Evolutionary conservation across 2,113 vertebrate genomes (phyloP).

Genomic region (Myrmophylax atrothorax): DNA sequence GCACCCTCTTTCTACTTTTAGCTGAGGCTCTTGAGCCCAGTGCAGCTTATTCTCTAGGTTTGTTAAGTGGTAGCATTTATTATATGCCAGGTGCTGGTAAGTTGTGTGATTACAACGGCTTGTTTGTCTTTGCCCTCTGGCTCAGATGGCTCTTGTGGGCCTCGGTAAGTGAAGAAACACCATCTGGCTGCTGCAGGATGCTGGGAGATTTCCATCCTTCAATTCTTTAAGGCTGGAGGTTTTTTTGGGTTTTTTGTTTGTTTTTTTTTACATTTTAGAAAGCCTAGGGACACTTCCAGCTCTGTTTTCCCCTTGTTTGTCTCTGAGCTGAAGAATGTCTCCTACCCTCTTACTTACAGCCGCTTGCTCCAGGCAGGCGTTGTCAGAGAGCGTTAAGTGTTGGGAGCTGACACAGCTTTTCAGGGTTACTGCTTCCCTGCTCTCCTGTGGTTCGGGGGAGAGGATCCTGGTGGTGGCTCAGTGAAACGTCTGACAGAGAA

Average conservation of each 20-base stretch:
- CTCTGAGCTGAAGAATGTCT: background rate
- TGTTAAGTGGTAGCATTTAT: slow-evolving; percentile 22
- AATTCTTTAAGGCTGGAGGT: background rate
- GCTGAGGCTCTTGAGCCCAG: background rate
- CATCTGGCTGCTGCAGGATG: slow-evolving; percentile 50
- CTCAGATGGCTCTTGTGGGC: slow-evolving; percentile 44
- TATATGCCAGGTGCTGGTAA: slow-evolving; percentile 20
- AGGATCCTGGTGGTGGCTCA: background rate
- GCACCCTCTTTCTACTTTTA: background rate
- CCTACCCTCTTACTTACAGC: background rate
- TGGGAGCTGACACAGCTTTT: background rate
- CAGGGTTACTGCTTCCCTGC: background rate
- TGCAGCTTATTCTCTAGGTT: background rate
- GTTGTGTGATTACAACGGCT: slow-evolving; percentile 15
- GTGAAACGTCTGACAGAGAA: background rate
- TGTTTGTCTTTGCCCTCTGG: slow-evolving; percentile 42
- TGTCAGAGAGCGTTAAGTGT: background rate
- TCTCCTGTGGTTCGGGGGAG: background rate
- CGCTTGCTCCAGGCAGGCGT: background rate
- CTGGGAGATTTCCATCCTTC: slow-evolving; percentile 22
- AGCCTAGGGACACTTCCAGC: background rate
- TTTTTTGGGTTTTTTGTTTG: background rate
- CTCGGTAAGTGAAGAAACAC: background rate
- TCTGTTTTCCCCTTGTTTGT: background rate
- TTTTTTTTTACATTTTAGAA: background rate